A percentile compares a stretch with the other conserved stretches of the same genome.
Conservation (phyloP, 2,888 invertebrate species). For the Lepidochrysops patricia region DNA sequence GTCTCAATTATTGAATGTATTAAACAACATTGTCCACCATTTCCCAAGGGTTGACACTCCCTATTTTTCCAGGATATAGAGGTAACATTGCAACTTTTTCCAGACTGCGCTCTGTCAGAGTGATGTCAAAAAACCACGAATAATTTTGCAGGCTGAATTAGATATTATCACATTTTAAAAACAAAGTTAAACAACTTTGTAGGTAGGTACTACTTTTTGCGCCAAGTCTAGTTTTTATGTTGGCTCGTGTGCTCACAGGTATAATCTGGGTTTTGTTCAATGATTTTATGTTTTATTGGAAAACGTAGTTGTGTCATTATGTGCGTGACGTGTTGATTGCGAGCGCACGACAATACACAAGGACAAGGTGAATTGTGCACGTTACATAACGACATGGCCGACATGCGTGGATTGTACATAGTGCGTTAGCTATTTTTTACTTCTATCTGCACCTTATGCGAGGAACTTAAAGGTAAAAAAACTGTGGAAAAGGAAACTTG, state of each 20-base stretch:
- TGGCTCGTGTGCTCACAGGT: not conserved
- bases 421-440: too few species aligned
- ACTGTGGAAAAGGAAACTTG: too few species aligned
- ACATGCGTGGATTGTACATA: not conserved
- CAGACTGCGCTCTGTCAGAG: too few species aligned
- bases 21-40: too few species aligned
- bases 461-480: too few species aligned
- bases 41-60: too few species aligned
- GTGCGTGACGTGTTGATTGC: conserved; percentile 5
- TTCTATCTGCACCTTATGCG: too few species aligned
- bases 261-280: not conserved
- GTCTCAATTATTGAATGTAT: too few species aligned
- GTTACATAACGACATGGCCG: not conserved
- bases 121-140: too few species aligned
- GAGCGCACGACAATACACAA: conserved; percentile 8
- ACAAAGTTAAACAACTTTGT: not conserved
- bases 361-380: conserved; percentile 15
- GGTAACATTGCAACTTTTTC: too few species aligned
- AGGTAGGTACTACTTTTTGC: not conserved
- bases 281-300: too few species aligned
- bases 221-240: not conserved
- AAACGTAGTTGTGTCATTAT: conserved; percentile 10
- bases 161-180: not conserved
- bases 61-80: too few species aligned
- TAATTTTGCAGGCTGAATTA: not conserved